phyloP scores from a whole-genome alignment of 2,797 vertebrate genomes.

The Mormyrops boulengeri region DNA sequence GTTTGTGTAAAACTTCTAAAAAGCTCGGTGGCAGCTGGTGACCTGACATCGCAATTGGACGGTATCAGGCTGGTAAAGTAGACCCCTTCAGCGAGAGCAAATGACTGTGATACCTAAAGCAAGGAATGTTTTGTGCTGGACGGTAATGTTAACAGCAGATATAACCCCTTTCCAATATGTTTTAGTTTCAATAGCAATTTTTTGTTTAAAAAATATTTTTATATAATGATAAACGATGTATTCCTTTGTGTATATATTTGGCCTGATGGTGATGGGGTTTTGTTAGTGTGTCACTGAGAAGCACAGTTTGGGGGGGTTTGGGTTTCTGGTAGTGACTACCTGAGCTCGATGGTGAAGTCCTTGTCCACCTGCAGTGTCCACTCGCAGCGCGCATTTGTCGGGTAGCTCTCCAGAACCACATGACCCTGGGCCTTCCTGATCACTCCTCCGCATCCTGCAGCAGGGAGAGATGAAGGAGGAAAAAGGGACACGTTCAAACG shows the following conservation, averaged over 20 bases:
- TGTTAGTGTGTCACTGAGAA: not conserved
- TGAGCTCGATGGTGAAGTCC: conserved; percentile 81
- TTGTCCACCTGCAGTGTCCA: conserved; percentile 83
- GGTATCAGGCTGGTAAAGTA: not conserved
- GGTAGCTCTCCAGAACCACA: conserved; percentile 90
- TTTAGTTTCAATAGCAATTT: not conserved
- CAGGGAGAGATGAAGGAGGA: conserved; percentile 6
- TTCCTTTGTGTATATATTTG: not conserved
- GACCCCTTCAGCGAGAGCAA: not conserved
- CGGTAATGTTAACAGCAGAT: not conserved
- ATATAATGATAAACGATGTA: not conserved
- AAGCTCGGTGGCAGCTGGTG: not conserved
- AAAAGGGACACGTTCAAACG: not conserved
- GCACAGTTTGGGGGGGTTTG: not conserved
- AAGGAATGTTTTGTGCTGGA: not conserved
- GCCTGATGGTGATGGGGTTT: not conserved
- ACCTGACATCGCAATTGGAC: not conserved
- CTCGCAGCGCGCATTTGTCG: conserved; percentile 87
- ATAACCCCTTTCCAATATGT: not conserved
- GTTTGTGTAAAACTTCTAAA: not conserved
- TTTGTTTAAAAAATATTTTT: not conserved
- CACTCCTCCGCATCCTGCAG: conserved; percentile 82
- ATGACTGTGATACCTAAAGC: not conserved
- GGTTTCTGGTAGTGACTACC: conserved; percentile 51
- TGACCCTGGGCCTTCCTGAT: conserved; percentile 79